Evolutionary conservation across 2,797 vertebrate genomes (phyloP).

Genomic region (Gymnocypris eckloni): DNA sequence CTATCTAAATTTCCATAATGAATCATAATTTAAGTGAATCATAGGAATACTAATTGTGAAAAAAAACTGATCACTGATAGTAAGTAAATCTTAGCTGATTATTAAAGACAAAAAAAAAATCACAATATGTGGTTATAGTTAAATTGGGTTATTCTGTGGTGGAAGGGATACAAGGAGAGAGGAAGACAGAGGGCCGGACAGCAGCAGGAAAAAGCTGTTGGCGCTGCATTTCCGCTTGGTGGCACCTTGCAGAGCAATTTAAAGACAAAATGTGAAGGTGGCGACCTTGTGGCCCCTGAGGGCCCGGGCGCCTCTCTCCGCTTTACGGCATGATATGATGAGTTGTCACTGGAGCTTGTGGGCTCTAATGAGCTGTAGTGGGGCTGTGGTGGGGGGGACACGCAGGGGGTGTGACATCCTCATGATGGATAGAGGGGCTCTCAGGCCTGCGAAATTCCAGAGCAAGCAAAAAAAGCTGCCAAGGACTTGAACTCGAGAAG

Average conservation of each 20-base stretch:
- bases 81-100: neutral
- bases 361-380: conserved; percentile 82
- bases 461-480: conserved; percentile 78
- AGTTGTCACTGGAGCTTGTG: conserved; percentile 81
- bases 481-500: conserved; percentile 70
- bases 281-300: conserved; percentile 74
- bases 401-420: conserved; percentile 70
- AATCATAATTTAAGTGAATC: neutral
- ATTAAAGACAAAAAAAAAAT: neutral
- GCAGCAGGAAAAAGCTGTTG: conserved; percentile 74
- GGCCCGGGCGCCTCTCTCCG: conserved; percentile 66
- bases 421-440: conserved; percentile 78
- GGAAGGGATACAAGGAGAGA: conserved; percentile 58
- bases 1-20: neutral
- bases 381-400: conserved; percentile 55
- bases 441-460: conserved; percentile 78
- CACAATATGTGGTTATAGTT: neutral
- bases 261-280: conserved; percentile 81
- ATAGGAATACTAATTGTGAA: neutral
- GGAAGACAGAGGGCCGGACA: conserved; percentile 60
- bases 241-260: conserved; percentile 80
- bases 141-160: neutral
- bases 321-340: conserved; percentile 85
- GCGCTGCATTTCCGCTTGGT: conserved; percentile 77
- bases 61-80: neutral